Evolutionary conservation across 2,797 vertebrate genomes (phyloP), one percentile per base, ranked within the genome.

Genomic region (Hyperoplus lanceolatus): DNA sequence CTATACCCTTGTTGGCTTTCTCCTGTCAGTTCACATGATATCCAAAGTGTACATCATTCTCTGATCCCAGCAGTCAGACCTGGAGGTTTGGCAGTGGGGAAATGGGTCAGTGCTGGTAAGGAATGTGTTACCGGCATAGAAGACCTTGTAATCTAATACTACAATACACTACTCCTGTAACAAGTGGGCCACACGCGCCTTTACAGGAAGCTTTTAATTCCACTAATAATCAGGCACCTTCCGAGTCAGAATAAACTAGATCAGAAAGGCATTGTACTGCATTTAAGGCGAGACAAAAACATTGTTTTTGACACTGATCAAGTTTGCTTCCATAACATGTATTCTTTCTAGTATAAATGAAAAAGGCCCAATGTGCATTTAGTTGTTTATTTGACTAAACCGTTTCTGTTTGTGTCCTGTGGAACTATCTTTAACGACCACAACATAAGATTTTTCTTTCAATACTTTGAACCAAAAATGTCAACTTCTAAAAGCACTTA

Each of bases 21-120:
- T 15, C 18, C 1, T 1, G 3, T n/a, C 48, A 56, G 13, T 57
- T 81, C 59, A 70, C 68, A 64, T 59, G 43, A 58, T 29, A 38
- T 53, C 13, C 39, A 41, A 21, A 10, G n/a, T 60, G 50, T 6
- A 16, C 45, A 36, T 38, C 51, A 50, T 38, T 9, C 46, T 38
- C 16, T 1, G 21, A 63, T 29, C 39, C 9, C 39, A 42, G 11
- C 29, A 54, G 75, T 29, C 50, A 56, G 71, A 76, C 74, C 45
- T 68, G 53, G 53, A 73, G 38, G 65, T 75, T 51, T 39, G 67
- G 57, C 50, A 41, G 49, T 45, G 74, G 53, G 4, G 46, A 80
- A 57, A 38, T 54, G 81, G 84, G 82, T 90, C 85, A 87, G 50
- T 3, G 42, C 54, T 63, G 70, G 79, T 59, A 50, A 89, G 72